Evolutionary conservation across 2,888 invertebrate species (phyloP), one percentile per base, ranked within the genome.

Genomic region (Mylabris sibirica): DNA sequence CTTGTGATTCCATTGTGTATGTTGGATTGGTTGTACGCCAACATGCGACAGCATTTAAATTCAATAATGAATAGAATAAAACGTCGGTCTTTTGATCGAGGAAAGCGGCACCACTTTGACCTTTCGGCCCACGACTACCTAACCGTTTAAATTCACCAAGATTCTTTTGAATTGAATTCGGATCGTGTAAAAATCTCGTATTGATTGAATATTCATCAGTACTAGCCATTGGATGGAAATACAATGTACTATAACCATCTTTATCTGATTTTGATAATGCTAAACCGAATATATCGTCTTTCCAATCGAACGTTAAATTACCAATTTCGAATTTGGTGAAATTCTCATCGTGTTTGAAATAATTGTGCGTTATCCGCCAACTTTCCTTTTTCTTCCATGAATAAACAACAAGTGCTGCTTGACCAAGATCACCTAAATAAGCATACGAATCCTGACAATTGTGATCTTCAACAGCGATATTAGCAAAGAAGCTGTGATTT

Each of bases 171-270:
- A 88, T 22, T 22, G 75, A 68, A 20, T 70, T 74, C 1, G 75
- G 75, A 75, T 92, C 90, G 35, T 91, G 87, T 38, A 93, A 83
- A 60, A 91, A 86, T 74, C 88, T 87, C 0, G 93, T 93, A 3
- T 89, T 92, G 0, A 95, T 93, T 0, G 91, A 83, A 80, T 93
- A 95, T 79, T 94, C 94, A 80, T 91, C 89, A 69, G 89, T 91
- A 74, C 94, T 93, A 2, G 91, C 90, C 82, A 94, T 87, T 0
- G 94, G 92, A 79, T 94, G 94, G 86, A 94, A 95, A 78, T 92
- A 95, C 2, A 94, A 82, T 0, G 91, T 92, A 68, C 93, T 90
- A 81, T 85, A 91, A 35, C 92, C 92, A 65, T 91, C 89, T 0
- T 87, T 76, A 65, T 89, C 88, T 0, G 90, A 88, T 6, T 89